Base-by-base conservation (phyloP, 2,797 vertebrate genomes). In the Yasuhikotakia modesta region DNA sequence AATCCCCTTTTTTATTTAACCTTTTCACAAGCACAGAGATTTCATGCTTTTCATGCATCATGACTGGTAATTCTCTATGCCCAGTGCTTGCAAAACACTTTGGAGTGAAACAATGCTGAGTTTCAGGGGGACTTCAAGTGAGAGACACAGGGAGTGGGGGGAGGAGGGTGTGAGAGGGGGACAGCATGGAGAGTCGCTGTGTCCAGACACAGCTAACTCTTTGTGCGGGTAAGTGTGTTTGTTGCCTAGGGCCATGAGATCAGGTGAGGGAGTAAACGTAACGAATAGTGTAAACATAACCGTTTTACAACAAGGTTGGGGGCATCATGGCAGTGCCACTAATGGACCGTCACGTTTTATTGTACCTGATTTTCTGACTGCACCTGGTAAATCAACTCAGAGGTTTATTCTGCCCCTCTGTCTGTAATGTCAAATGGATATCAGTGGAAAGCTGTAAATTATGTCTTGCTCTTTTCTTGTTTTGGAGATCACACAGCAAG, bases 241-340 rank as follows among this genome's bases (percentile, higher is more conserved):
- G 66, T 60, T 67, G 86, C 82, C 77, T 64, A 45, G 67, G 83
- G 84, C 65, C 16, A 50, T 46, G 71, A 87, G 80, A 83, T 85
- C 82, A 87, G 87, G 87, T 87, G 81, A 83, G 82, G 81, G 73
- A 73, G n/a, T n/a, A n/a, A n/a, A n/a, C n/a, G n/a, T n/a, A n/a
- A n/a, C n/a, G n/a, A 73, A 76, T 74, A 70, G 71, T 81, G 86
- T 87, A 86, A 87, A 87, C 83, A 84, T 72, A 70, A 77, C 58
- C 24, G 46, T 52, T 85, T 84, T 81, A 86, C 81, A 83, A 67
- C 83, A 68, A 79, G 79, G 70, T 78, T 64, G 61, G 76, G 76
- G 63, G 60, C 21, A 30, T 58, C 58, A 35, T n/a, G 57, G 53
- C 45, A 30, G 24, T 19, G 53, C 67, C 73, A 50, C 45, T 77